Base-by-base conservation (phyloP, 2,888 invertebrate genomes). In the Rhagophthalmus giganteus region DNA sequence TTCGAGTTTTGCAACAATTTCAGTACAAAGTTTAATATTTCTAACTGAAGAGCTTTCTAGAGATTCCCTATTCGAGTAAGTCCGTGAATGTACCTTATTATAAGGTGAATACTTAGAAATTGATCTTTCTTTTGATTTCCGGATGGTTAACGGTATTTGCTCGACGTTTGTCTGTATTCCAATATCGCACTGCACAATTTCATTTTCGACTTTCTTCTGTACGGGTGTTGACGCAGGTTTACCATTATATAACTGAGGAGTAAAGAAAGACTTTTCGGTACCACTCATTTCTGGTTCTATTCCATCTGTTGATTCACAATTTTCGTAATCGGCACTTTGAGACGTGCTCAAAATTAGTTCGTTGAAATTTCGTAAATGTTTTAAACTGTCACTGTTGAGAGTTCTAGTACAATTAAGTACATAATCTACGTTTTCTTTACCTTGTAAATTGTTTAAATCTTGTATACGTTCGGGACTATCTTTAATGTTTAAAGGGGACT, bases 201-300 rank as follows among this genome's bases (percentile, higher is more conserved):
- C 11, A 2, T 39, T 16, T 6, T 30, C 28, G 6, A n/a, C 26
- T 30, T 14, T 61, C 8, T 31, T 40, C 8, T 41, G 59, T 6
- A 69, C 65, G 0, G 71, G 70, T 0, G 69, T 70, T n/a, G 68
- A 68, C 6, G 68, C 63, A 1, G 61, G 55, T 32, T 67, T 65
- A 1, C 57, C 53, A 16, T 62, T 58, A 32, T 62, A 65, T 31
- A 68, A 55, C 13, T 67, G 63, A 0, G 67, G 61, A 1, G 63
- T 63, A 46, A 69, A 70, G 54, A 70, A 68, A 2, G 69, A 67
- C 9, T 59, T 35, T 40, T 70, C 69, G 4, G 60, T 63, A 26
- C 53, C 54, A 49, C 55, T 66, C n/a, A 55, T 50, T 14, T 44
- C 35, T 2, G 12, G 3, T 20, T 40, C 41, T 7, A 12, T n/a